Percentiles rank a stretch among this genome's conserved stretches.
These are phyloP conservation scores for Glaucopsyche alexis DNA, from an alignment of 2,888 invertebrate species.

Conservation along the genomic window DNA sequence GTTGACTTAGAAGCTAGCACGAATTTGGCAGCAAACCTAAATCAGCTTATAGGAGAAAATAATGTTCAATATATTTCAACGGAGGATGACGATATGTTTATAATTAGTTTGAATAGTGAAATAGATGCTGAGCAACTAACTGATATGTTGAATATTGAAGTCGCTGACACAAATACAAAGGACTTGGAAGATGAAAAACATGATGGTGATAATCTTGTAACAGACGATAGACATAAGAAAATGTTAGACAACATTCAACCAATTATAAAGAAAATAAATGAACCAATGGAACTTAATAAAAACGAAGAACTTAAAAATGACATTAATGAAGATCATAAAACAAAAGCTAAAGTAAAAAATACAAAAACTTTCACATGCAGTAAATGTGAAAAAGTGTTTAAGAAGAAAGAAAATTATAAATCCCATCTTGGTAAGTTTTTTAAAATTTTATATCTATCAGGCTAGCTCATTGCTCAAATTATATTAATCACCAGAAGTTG, in stretches of 20 bases:
- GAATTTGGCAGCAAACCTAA: conserved; percentile 69
- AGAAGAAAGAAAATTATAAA: conserved; percentile 63
- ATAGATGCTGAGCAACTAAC: conserved; percentile 70
- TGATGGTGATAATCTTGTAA: conserved; percentile 34
- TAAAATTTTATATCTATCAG: background rate
- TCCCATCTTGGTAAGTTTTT: conserved; percentile 65
- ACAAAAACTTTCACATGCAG: conserved; percentile 54
- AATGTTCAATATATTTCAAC: conserved; percentile 72
- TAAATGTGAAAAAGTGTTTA: conserved; percentile 65
- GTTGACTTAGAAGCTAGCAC: conserved; percentile 73
- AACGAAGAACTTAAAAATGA: conserved; percentile 28
- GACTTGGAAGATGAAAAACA: conserved; percentile 35
- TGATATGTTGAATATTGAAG: conserved; percentile 70
- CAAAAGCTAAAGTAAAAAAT: conserved; percentile 48
- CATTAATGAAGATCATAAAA: conserved; percentile 31
- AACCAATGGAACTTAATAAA: conserved; percentile 31
- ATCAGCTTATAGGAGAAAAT: conserved; percentile 71
- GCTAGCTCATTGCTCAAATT: background rate
- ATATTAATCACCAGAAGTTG: background rate
- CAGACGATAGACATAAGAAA: conserved; percentile 34
- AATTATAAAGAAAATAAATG: conserved; percentile 46
- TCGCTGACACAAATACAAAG: conserved; percentile 47
- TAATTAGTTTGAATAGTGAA: conserved; percentile 70
- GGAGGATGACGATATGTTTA: conserved; percentile 73
- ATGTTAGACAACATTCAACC: conserved; percentile 42